Conservation (phyloP, 2,797 vertebrate species). For the Podarcis lilfordi region DNA sequence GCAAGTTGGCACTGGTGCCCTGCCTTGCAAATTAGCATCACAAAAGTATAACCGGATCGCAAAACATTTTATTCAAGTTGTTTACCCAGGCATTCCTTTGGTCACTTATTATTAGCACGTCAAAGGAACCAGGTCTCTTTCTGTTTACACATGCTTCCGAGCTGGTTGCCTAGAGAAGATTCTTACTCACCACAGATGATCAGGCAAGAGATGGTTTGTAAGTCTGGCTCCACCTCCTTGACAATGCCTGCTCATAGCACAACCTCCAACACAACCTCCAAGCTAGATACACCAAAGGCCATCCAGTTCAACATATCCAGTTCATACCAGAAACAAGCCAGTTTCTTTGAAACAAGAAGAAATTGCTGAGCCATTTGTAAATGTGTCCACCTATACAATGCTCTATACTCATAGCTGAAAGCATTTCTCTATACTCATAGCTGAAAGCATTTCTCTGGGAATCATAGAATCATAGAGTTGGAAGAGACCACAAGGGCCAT, state of each 20-base stretch:
- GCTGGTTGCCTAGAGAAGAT: not conserved
- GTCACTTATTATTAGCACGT: not conserved
- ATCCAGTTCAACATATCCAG: not conserved
- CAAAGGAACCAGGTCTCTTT: not conserved
- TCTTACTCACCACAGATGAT: not conserved
- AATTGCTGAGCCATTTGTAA: not conserved
- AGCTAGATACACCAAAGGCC: not conserved
- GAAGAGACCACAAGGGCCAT: too few species aligned
- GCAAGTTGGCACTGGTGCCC: not conserved
- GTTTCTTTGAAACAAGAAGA: conserved; percentile 10
- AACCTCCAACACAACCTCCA: too few species aligned
- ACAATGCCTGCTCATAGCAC: not conserved
- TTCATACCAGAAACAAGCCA: not conserved
- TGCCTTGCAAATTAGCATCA: not conserved
- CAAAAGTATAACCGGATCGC: not conserved
- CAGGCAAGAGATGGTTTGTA: not conserved
- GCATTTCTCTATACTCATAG: not conserved
- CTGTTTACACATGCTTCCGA: not conserved
- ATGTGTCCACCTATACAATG: too few species aligned
- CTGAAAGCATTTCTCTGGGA: too few species aligned
- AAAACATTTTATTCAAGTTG: not conserved
- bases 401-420: not conserved
- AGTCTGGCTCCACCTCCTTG: not conserved
- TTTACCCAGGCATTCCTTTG: not conserved
- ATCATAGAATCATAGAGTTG: too few species aligned